Evolutionary conservation across 2,888 invertebrate species (phyloP).

Genomic region (Torymus auratus): DNA sequence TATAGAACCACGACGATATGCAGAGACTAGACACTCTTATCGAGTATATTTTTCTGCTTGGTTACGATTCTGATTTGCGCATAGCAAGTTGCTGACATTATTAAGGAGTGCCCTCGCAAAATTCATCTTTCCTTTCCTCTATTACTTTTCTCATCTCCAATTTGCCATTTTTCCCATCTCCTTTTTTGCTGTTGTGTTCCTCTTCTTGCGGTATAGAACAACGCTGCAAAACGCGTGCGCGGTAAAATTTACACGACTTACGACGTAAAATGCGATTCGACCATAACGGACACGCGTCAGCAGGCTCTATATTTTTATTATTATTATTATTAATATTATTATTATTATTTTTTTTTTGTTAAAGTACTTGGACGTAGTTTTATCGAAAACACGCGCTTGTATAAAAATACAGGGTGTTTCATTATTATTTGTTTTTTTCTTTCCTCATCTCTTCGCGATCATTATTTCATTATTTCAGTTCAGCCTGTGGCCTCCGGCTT

Average conservation of each 20-base stretch:
- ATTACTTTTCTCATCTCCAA: conserved; percentile 6
- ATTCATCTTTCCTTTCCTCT: background rate
- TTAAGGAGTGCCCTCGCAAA: conserved; percentile 42
- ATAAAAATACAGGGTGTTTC: conserved; percentile 62
- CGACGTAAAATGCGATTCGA: conserved; percentile 55
- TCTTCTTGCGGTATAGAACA: conserved; percentile 32
- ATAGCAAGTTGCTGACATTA: conserved; percentile 58
- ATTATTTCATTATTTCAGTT: conserved; percentile 44
- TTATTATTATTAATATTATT: too few species aligned
- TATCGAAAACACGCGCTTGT: conserved; percentile 59
- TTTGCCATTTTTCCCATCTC: background rate
- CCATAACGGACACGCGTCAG: conserved; percentile 54
- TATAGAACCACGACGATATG: conserved; percentile 60
- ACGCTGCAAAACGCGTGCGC: conserved; percentile 46
- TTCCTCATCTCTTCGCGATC: conserved; percentile 38
- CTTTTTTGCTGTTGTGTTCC: conserved; percentile 17
- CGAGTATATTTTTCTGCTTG: conserved; percentile 59
- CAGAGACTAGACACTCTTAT: conserved; percentile 61
- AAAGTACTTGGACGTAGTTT: conserved; percentile 60
- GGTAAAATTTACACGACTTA: conserved; percentile 58
- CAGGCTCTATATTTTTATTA: conserved; percentile 43
- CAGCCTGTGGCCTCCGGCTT: conserved; percentile 43
- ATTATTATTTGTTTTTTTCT: conserved; percentile 55
- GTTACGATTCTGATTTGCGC: conserved; percentile 57
- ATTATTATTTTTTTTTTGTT: conserved; percentile 22